Evolutionary conservation across 2,797 vertebrate genomes (phyloP).

Genomic region (Acanthiza pusilla): DNA sequence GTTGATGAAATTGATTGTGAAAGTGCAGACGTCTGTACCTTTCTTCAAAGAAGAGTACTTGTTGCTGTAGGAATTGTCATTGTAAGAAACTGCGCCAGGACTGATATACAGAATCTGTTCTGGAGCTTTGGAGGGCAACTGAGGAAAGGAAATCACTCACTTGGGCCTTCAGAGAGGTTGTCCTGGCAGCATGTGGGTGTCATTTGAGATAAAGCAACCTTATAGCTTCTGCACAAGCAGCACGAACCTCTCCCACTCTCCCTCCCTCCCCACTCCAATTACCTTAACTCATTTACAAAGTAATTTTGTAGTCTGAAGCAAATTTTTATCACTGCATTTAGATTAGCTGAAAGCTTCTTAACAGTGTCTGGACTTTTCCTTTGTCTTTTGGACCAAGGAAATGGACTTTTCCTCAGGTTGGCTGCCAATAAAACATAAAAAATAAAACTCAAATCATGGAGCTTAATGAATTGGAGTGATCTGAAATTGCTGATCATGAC

Average conservation of each 20-base stretch:
- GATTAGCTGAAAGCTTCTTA: not conserved
- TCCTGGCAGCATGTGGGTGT: not conserved
- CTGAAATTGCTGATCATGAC: not conserved
- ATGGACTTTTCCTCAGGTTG: not conserved
- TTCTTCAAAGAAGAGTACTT: not conserved
- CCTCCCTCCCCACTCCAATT: too few relatives aligned
- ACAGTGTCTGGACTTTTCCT: not conserved
- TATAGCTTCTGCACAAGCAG: not conserved
- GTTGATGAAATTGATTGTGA: not conserved
- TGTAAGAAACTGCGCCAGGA: accelerated
- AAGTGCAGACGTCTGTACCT: accelerated
- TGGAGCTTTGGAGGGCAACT: not conserved
- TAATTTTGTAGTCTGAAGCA: not conserved
- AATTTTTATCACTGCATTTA: not conserved
- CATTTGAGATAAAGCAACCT: not conserved
- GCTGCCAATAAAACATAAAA: not conserved
- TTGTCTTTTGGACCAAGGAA: not conserved
- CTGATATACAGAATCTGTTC: not conserved
- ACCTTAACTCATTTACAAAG: not conserved
- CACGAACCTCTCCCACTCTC: not conserved
- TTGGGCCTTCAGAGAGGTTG: not conserved
- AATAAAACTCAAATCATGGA: not conserved
- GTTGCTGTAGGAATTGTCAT: not conserved
- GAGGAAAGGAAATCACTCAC: not conserved
- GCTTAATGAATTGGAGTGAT: not conserved